A percentile compares a stretch with the other conserved stretches of the same genome.
Conservation (phyloP, 2,113 vertebrate genomes). For the Galbula dea region DNA sequence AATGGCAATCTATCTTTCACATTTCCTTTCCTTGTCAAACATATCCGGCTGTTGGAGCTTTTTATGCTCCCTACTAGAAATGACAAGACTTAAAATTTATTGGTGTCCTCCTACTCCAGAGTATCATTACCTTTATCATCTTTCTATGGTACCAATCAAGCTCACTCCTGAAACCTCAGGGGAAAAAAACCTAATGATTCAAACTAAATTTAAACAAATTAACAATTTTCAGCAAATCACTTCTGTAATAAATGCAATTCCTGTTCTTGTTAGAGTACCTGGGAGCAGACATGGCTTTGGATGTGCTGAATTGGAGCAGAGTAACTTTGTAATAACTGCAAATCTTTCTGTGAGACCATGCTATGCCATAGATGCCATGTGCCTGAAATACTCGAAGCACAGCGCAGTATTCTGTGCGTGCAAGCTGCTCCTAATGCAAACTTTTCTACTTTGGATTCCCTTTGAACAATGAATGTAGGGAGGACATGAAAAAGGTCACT, state of each 20-base stretch:
- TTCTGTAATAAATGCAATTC: neutral
- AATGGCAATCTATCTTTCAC: constrained; percentile 50
- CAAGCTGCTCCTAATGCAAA: neutral
- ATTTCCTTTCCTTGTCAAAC: constrained; percentile 56
- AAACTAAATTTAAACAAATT: neutral
- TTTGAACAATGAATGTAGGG: neutral
- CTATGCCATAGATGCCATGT: accelerated
- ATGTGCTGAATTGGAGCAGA: neutral
- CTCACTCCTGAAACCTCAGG: neutral
- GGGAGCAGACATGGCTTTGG: neutral
- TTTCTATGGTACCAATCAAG: neutral
- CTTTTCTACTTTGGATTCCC: neutral
- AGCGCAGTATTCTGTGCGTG: neutral
- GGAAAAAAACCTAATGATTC: neutral
- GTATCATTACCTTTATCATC: neutral
- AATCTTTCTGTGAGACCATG: neutral
- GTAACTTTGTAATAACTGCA: neutral
- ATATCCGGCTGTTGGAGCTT: constrained; percentile 50
- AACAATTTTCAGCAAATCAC: neutral
- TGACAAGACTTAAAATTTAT: neutral
- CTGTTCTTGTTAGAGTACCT: neutral
- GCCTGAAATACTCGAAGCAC: neutral
- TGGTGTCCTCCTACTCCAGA: neutral
- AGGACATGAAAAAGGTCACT: neutral
- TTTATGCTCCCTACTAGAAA: neutral